phyloP scores from a whole-genome alignment of 2,797 vertebrate genomes.

The Distichodus sexfasciatus region DNA sequence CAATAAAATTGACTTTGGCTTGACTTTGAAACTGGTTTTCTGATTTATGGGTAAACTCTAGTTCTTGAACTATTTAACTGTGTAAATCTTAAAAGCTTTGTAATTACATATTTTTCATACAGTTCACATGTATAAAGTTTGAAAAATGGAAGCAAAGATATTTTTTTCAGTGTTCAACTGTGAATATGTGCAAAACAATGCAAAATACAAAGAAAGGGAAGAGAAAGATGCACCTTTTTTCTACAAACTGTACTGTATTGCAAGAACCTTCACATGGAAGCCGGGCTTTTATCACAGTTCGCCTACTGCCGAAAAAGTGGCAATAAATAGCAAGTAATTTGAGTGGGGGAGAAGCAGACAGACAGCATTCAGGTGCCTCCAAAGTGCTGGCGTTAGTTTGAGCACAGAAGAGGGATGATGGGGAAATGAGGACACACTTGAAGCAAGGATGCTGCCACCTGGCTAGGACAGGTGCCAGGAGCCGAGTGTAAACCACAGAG shows the following conservation, averaged over 20 bases:
- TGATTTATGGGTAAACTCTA: too few relatives aligned
- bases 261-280: too few relatives aligned
- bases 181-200: neutral
- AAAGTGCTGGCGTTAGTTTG: slow-evolving; percentile 52
- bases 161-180: neutral
- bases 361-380: slow-evolving; percentile 36
- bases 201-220: neutral
- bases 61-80: too few relatives aligned
- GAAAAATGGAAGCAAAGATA: too few relatives aligned
- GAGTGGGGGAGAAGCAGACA: slow-evolving; percentile 28
- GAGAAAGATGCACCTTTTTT: neutral
- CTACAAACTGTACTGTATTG: too few relatives aligned
- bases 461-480: slow-evolving; percentile 58
- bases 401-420: slow-evolving; percentile 62
- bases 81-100: too few relatives aligned
- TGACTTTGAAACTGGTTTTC: too few relatives aligned
- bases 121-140: too few relatives aligned
- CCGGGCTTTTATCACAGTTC: too few relatives aligned
- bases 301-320: too few relatives aligned
- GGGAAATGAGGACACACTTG: slow-evolving; percentile 58
- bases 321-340: slow-evolving; percentile 37
- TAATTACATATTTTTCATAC: too few relatives aligned
- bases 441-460: slow-evolving; percentile 62
- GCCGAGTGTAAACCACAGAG: slow-evolving; percentile 29
- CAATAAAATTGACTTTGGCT: too few relatives aligned